phyloP scores from a whole-genome alignment of 2,797 vertebrate genomes.

The Furcifer pardalis region DNA sequence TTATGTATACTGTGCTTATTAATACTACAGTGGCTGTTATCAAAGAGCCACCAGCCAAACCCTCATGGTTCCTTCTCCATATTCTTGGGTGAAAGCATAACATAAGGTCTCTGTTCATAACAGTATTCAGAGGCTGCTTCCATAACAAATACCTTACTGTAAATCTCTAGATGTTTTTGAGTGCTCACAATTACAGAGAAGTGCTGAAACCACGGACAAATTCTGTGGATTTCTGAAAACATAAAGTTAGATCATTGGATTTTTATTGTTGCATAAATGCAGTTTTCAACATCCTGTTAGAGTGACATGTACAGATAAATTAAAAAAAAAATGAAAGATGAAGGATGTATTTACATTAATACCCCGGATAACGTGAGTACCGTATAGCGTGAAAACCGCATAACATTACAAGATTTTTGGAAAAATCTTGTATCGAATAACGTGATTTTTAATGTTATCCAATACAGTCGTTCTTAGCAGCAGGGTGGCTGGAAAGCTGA shows the following conservation, averaged over 20 bases:
- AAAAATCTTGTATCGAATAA: too few species aligned
- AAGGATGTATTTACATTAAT: too few species aligned
- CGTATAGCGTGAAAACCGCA: too few species aligned
- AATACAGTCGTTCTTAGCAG: too few species aligned
- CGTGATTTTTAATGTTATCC: too few species aligned
- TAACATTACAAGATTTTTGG: too few species aligned
- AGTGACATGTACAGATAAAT: too few species aligned
- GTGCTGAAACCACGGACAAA: neutral
- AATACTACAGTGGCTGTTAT: conserved; percentile 27
- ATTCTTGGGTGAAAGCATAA: neutral
- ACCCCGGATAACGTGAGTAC: too few species aligned
- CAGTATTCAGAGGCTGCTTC: neutral
- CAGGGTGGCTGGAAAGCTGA: too few species aligned
- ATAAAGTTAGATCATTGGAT: neutral
- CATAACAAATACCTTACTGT: neutral
- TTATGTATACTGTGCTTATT: conserved; percentile 12
- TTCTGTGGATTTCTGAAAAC: neutral
- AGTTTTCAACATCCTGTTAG: too few species aligned
- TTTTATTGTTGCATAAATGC: neutral
- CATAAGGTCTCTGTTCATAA: neutral
- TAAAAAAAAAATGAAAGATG: too few species aligned
- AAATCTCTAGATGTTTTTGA: neutral
- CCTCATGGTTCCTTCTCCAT: neutral
- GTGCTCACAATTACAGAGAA: neutral
- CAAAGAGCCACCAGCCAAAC: conserved; percentile 1